Base-by-base conservation (phyloP, 37 sponge, comb jelly and placozoan genomes). In the Chondrilla cf. caribensis region DNA sequence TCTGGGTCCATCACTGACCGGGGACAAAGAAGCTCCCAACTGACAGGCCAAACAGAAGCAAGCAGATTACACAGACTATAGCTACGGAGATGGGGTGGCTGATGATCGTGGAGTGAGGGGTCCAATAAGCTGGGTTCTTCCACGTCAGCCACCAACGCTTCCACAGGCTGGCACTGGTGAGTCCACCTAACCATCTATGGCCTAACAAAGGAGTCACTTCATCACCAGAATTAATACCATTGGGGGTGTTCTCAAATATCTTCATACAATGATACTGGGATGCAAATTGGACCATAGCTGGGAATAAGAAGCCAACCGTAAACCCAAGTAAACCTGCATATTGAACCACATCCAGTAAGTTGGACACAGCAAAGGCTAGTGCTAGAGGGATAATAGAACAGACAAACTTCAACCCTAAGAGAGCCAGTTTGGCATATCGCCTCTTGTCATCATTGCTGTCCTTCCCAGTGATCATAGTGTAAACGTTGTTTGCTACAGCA, bases 311-410 rank as follows among this genome's bases (percentile, higher is more conserved):
- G 29, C 82, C 78, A 38, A 90, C 84, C 54, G 47, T 59, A 73
- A 93, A 93, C 0, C 91, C 97, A 33, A 90, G 65, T 19, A 96
- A 81, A 1, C 97, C 97, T 29, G 97, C 94, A 62, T 84, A 96
- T 24, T 88, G 88, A 6, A 92, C 57, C 26, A 96, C 89, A 22
- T 60, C 67, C 58, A 96, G 88, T 65, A 96, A 58, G 62, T 93
- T 96, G 66, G 93, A 58, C 21, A 96, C 77, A 31, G 86, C 88
- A 18, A 96, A 38, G n/a, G 91, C 87, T 4, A 84, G 81, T n/a
- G 80, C 22, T 0, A 96, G 60, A 17, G 97, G 97, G 2, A 96
- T 37, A 70, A 79, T 58, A 26, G 94, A 83, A 14, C 28, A 57
- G 33, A 90, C 40, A 19, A 96, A 55, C 22, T 84, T 72, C 54